Percentiles rank a stretch among this genome's conserved stretches.
Conservation (phyloP, 53 echinoderm and acorn worm genomes). For the Echinometra lucunter region DNA sequence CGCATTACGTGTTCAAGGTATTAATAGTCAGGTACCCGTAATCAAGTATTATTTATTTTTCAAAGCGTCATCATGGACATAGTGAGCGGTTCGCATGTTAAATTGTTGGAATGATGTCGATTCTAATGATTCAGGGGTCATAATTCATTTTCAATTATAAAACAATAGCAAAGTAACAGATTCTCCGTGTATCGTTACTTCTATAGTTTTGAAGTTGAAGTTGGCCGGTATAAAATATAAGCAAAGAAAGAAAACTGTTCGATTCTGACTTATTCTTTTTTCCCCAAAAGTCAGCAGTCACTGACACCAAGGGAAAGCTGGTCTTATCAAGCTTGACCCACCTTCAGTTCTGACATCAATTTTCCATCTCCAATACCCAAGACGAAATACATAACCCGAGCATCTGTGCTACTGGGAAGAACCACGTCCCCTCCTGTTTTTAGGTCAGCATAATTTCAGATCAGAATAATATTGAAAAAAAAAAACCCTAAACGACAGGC, state of each 20-base stretch:
- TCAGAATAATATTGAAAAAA: slow-evolving; percentile 27
- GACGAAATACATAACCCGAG: background rate
- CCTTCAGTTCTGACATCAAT: background rate
- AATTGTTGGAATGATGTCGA: background rate
- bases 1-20: background rate
- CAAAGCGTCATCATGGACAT: too few relatives aligned
- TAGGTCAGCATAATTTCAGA: slow-evolving; percentile 47
- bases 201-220: background rate
- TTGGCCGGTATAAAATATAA: background rate
- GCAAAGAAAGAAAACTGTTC: background rate
- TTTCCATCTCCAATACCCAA: background rate
- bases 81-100: background rate
- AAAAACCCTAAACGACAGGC: slow-evolving; percentile 22
- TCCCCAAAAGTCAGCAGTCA: background rate
- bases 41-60: too few relatives aligned
- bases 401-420: slow-evolving; percentile 23
- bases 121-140: too few relatives aligned
- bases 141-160: too few relatives aligned
- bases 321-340: background rate
- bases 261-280: background rate
- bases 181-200: background rate
- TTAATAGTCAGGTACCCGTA: background rate
- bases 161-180: background rate
- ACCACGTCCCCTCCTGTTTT: background rate
- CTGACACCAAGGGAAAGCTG: background rate